A percentile compares a stretch with the other conserved stretches of the same genome.
phyloP scores from a whole-genome alignment of 2,797 vertebrate genomes.

The Sus cebifrons region DNA sequence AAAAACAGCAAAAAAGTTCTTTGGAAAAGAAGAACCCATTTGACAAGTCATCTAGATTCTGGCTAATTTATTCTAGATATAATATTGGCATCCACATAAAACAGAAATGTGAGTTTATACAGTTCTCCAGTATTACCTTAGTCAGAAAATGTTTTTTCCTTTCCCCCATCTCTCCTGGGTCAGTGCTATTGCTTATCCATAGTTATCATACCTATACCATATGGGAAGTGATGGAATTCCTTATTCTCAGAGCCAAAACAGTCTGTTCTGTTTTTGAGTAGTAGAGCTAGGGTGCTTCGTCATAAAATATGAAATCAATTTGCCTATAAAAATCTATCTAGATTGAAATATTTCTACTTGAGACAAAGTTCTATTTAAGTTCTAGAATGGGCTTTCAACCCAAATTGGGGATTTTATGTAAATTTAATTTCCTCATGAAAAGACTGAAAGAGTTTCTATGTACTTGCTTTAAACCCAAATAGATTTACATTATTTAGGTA shows the following conservation, averaged over 20 bases:
- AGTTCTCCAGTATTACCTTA: not conserved
- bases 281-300: not conserved
- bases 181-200: rapidly evolving
- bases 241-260: not conserved
- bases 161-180: not conserved
- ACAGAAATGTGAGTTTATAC: not conserved
- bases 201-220: not conserved
- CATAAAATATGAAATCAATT: not conserved
- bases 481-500: not conserved
- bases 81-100: not conserved
- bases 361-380: not conserved
- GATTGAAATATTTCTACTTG: not conserved
- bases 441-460: not conserved
- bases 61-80: not conserved
- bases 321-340: not conserved
- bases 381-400: not conserved
- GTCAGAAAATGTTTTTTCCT: not conserved
- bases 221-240: rapidly evolving
- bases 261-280: not conserved
- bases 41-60: not conserved
- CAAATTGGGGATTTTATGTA: not conserved
- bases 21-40: not conserved
- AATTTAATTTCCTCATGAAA: not conserved
- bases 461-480: not conserved
- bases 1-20: not conserved